Percentiles rank a stretch among this genome's conserved stretches.
These are phyloP conservation scores for Pogonocherus hispidulus DNA, from an alignment of 2,888 invertebrate species.

Conservation along the genomic window DNA sequence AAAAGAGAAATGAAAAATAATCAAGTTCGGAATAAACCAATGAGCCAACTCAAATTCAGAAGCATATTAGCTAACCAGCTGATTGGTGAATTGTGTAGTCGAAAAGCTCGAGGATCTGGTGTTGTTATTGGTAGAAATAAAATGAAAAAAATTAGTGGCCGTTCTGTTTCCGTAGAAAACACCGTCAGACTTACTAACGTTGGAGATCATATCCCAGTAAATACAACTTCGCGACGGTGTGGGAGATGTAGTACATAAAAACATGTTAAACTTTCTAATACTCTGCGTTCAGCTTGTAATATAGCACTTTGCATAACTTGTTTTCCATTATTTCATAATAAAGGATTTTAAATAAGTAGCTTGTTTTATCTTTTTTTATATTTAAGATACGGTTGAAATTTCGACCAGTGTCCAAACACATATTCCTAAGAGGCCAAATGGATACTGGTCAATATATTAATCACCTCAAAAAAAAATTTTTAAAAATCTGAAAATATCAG, in stretches of 20 bases:
- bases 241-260: conserved; percentile 4
- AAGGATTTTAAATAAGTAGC: background rate
- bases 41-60: too few relatives aligned
- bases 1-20: too few relatives aligned
- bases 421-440: too few relatives aligned
- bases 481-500: too few relatives aligned
- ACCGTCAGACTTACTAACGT: conserved; percentile 2
- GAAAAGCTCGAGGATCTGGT: too few relatives aligned
- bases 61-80: too few relatives aligned
- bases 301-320: background rate
- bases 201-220: background rate
- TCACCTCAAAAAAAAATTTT: too few relatives aligned
- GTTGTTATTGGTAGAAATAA: conserved; percentile 2
- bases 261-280: background rate
- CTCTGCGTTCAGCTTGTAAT: background rate
- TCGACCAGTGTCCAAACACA: too few relatives aligned
- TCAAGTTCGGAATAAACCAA: too few relatives aligned
- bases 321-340: conserved; percentile 1
- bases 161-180: background rate
- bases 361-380: background rate
- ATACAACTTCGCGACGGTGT: background rate
- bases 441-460: too few relatives aligned
- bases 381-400: background rate
- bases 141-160: background rate
- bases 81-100: too few relatives aligned